Conservation (phyloP, 2,888 invertebrate genomes). For the Hetaerina titia region DNA sequence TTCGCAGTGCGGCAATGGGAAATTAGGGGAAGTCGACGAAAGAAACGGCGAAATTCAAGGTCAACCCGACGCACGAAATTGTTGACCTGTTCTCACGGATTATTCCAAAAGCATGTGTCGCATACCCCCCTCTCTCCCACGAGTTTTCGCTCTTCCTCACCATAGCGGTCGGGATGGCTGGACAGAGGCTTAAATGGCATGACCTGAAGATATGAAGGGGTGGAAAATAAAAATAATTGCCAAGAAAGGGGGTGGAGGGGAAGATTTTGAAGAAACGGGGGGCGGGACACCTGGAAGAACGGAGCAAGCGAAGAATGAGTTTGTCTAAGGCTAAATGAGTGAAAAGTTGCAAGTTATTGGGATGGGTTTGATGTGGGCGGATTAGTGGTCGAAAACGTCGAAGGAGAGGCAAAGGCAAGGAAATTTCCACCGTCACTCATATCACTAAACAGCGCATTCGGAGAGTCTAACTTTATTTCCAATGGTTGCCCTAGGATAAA, state of each 20-base stretch:
- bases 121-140: not conserved
- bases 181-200: not conserved
- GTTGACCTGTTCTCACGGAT: not conserved
- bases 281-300: not conserved
- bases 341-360: no score
- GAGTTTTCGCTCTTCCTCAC: not conserved
- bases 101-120: not conserved
- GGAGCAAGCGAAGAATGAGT: not conserved
- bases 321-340: no score
- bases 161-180: not conserved
- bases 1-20: constrained; percentile 48
- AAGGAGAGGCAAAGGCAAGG: no score
- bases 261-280: not conserved
- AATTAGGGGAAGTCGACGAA: constrained; percentile 30
- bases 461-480: no score
- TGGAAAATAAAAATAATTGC: not conserved
- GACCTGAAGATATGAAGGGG: not conserved
- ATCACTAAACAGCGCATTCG: no score
- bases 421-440: no score
- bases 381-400: no score
- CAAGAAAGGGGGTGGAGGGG: not conserved
- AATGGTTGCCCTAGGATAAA: no score
- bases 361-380: no score
- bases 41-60: not conserved
- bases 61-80: not conserved